Conservation (phyloP, 2,888 invertebrate species). For the Halictus ligatus region DNA sequence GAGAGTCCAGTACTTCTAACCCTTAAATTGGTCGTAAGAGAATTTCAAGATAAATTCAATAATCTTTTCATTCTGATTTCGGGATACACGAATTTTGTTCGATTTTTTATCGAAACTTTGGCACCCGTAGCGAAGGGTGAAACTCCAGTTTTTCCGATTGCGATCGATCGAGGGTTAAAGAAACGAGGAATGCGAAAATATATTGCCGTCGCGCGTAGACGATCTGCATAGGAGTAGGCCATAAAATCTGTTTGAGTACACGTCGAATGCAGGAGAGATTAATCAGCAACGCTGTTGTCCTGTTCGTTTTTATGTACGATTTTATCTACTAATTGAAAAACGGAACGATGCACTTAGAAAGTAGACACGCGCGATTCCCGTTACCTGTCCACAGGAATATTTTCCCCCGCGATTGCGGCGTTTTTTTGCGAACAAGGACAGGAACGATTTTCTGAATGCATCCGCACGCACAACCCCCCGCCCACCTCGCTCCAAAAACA, state of each 20-base stretch:
- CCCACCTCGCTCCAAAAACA: slow-evolving; percentile 3
- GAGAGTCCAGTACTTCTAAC: background rate
- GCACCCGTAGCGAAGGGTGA: no score
- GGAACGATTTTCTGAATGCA: slow-evolving; percentile 73
- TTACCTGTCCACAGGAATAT: background rate
- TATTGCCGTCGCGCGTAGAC: slow-evolving; percentile 17
- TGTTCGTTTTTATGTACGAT: slow-evolving; percentile 20
- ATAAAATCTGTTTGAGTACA: slow-evolving; percentile 66
- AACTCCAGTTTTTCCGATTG: background rate
- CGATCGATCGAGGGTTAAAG: background rate
- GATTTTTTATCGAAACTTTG: background rate
- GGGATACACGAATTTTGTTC: background rate
- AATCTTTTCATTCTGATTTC: background rate
- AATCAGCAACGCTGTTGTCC: slow-evolving; percentile 54
- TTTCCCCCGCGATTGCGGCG: background rate
- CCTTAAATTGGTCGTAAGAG: background rate
- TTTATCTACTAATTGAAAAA: slow-evolving; percentile 54
- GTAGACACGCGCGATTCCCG: slow-evolving; percentile 34
- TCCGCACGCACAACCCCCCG: slow-evolving; percentile 63
- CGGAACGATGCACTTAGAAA: slow-evolving; percentile 65
- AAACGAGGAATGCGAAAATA: background rate
- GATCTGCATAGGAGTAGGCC: slow-evolving; percentile 77
- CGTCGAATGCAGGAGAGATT: slow-evolving; percentile 62
- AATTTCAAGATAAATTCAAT: background rate
- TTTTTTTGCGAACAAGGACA: slow-evolving; percentile 26